Base-by-base conservation (phyloP, 1,140 invertebrate species). In the Drosophila cardini region DNA sequence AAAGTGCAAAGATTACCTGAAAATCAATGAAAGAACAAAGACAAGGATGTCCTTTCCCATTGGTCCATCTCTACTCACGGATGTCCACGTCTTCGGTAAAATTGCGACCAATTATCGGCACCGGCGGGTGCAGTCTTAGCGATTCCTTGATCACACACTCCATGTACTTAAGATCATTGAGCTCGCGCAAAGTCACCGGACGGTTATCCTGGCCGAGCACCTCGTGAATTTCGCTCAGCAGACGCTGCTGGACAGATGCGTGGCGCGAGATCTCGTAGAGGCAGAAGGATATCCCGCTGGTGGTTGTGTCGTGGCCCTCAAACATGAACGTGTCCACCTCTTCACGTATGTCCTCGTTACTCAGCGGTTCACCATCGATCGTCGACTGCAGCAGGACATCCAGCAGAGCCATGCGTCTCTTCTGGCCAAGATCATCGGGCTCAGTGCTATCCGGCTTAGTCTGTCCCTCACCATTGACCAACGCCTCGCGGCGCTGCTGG, bases 301-400 rank as follows among this genome's bases (percentile, higher is more conserved):
- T 93, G n/a, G 95, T 96, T 11, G 96, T 96, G 71, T 96, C 96
- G 32, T 94, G 93, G 2, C 96, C 96, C 93, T 95, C 95, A 91
- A 96, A 96, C 94, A 96, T 95, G 76, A 96, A 96, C 0, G 96
- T 96, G 73, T 96, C 94, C 0, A 96, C 95, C 93, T 96, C 95
- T 91, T 96, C 95, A 56, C 94, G 91, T 40, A 97, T 95, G 77
- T 96, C 95, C 18, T 94, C 91, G 76, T 95, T 93, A 8, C 93
- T 94, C 34, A 97, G 91, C 13, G 92, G 91, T 21, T 92, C 87
- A 1, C 94, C 95, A 74, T 94, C 93, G 4, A 94, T 63, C 56
- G 93, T 94, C 42, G 94, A 93, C 77, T 95, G 92, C 1, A 97
- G 92, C 11, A 98, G 89, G 50, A 97, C 91, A 93, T 97, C 97